These are phyloP conservation scores for Ornithoptera alexandrae DNA, from an alignment of 2,888 invertebrate species.

Conservation along the genomic window DNA sequence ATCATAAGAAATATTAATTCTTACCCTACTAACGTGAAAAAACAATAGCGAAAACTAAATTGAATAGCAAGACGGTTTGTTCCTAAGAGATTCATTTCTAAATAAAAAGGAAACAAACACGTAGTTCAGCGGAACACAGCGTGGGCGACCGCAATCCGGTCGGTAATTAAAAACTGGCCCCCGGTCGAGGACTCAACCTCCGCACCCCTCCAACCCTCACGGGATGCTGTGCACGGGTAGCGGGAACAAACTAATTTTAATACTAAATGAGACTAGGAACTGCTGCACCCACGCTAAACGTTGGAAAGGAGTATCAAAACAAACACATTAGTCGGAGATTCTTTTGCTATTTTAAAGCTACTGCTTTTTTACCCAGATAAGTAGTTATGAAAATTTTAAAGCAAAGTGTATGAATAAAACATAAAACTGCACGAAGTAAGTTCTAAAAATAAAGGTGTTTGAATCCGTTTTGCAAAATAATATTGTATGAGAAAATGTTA, in stretches of 20 bases:
- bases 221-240: background rate
- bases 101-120: constrained; percentile 37
- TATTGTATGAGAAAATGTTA: too few species aligned
- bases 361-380: background rate
- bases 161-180: constrained; percentile 60
- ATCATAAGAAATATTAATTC: background rate
- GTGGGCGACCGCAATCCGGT: constrained; percentile 48
- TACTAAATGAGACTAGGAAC: constrained; percentile 24
- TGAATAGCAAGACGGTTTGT: constrained; percentile 1
- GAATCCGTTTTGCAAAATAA: too few species aligned
- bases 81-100: background rate
- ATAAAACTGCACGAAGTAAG: too few species aligned
- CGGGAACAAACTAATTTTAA: constrained; percentile 29
- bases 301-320: constrained; percentile 8
- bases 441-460: too few species aligned
- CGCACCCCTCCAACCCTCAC: background rate
- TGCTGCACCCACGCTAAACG: constrained; percentile 10
- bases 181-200: background rate
- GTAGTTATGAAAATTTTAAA: too few species aligned
- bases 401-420: too few species aligned
- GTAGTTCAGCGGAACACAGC: constrained; percentile 37
- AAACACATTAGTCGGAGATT: constrained; percentile 12
- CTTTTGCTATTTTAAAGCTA: background rate
- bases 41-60: constrained; percentile 20
- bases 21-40: background rate